Base-by-base conservation (phyloP, 2,888 invertebrate genomes). In the Metalampra italica region DNA sequence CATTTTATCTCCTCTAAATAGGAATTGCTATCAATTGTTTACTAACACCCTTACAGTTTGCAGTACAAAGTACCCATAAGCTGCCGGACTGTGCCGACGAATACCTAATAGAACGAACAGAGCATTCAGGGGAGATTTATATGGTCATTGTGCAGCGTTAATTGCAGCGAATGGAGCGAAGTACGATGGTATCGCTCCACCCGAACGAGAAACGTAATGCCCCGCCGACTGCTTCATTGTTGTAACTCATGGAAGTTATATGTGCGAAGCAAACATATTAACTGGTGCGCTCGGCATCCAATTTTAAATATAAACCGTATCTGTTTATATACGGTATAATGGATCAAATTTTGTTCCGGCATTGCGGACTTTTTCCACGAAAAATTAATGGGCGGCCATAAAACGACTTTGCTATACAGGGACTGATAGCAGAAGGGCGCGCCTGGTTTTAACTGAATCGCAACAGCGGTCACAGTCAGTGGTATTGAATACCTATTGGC, bases 141-240 rank as follows among this genome's bases (percentile, higher is more conserved):
- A 76, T 79, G 85, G 79, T 79, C 82, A 85, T 85, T 86, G 82
- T 82, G 78, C 76, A 78, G 76, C 80, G 83, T 85, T 88, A 87
- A 88, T 87, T 89, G 83, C 83, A 81, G 74, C 73, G 82, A 83
- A 82, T 79, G 70, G 72, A 78, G 82, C 82, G 79, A 76, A 75
- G 78, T 78, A 73, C 79, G 81, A 81, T 84, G 75, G 73, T 82
- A 86, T 84, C 82, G 75, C 68, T 69, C 74, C 65, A 75, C 71
- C 75, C 69, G 73, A 78, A 78, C 76, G 78, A 78, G 79, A 79
- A 82, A 73, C 78, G 78, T 74, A 72, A 74, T 78, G 70, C 70
- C 66, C 64, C 60, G 67, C 65, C 66, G 62, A 57, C 65, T 63
- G 65, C 60, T 62, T 56, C 63, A 61, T 62, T 59, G 56, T 62